Base-by-base conservation (phyloP, 2,113 vertebrate species). In the Rhineura floridana region DNA sequence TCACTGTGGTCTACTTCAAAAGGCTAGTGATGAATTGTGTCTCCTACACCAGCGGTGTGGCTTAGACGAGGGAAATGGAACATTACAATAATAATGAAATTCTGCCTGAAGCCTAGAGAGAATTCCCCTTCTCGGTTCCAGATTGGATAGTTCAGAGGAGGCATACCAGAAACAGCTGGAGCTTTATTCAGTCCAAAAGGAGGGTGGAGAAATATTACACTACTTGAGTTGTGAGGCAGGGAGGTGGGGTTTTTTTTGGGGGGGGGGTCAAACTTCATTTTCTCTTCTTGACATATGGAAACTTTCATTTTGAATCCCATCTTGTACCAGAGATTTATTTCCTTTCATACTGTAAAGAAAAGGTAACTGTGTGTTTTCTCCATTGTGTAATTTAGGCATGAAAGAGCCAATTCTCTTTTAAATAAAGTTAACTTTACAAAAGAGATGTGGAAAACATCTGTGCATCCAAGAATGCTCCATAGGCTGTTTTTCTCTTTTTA, bases 101-200 rank as follows among this genome's bases (percentile, higher is more conserved):
- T 25, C 21, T 88, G 25, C 62, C 86, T 89, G 23, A 78, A 44
- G 33, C 1, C 6, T n/a, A 10, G 3, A 3, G 15, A 93, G 28
- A 89, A 46, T 8, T 21, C 72, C 85, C 80, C 25, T 30, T 2
- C 19, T 89, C 92, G 85, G 48, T 23, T 85, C 3, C 17, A 72
- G 0, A 2, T n/a, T 82, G 65, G 67, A 90, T 3, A 73, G 87
- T 44, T 65, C 88, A 33, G 89, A 93, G 79, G 80, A 96, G 95
- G 83, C 55, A 85, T 6, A 55, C 0, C 25, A 91, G 83, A 93
- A 94, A 90, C 85, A 92, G 86, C 8, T 92, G 67, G 59, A 90
- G 25, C 50, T 95, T 79, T 88, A 91, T 94, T 95, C 86, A 96
- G 77, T 23, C 50, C 28, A 62, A 87, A 88, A 91, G 88, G 7